Evolutionary conservation across 2,888 invertebrate genomes (phyloP).

Genomic region (Chloroclystis v-ata): DNA sequence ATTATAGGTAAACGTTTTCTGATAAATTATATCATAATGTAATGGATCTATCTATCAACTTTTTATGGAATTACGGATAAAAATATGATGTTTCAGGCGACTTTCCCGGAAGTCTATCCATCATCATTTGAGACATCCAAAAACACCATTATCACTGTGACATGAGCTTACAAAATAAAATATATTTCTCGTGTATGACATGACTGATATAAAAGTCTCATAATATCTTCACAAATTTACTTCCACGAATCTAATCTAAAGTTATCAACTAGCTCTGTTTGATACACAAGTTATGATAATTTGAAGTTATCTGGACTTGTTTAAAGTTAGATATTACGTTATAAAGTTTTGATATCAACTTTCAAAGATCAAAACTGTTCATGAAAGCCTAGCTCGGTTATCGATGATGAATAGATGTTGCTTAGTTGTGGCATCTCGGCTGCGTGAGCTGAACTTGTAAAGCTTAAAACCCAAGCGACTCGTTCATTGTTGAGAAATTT

Average conservation of each 20-base stretch:
- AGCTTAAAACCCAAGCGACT: constrained; percentile 66
- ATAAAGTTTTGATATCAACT: constrained; percentile 6
- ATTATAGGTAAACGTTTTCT: too few relatives aligned
- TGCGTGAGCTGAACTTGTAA: constrained; percentile 56
- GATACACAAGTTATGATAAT: background rate
- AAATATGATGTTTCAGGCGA: constrained; percentile 11
- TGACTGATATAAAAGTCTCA: background rate
- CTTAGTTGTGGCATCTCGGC: constrained; percentile 41
- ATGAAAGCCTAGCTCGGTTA: constrained; percentile 3
- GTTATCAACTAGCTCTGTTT: background rate
- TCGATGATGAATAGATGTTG: constrained; percentile 23
- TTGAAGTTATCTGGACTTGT: background rate
- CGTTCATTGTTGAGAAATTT: constrained; percentile 72
- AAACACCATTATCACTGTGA: constrained; percentile 14
- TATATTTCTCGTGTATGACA: background rate
- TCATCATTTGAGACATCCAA: constrained; percentile 14
- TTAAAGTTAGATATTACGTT: background rate
- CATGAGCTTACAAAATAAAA: constrained; percentile 1
- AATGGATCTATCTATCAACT: constrained; percentile 12
- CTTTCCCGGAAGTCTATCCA: constrained; percentile 16
- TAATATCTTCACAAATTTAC: background rate
- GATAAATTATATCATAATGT: constrained; percentile 10
- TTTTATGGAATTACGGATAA: constrained; percentile 4
- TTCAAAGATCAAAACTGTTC: constrained; percentile 11
- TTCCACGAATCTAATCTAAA: background rate